These are phyloP conservation scores for Julus scandinavius DNA, from an alignment of 2,888 invertebrate species.

Conservation along the genomic window DNA sequence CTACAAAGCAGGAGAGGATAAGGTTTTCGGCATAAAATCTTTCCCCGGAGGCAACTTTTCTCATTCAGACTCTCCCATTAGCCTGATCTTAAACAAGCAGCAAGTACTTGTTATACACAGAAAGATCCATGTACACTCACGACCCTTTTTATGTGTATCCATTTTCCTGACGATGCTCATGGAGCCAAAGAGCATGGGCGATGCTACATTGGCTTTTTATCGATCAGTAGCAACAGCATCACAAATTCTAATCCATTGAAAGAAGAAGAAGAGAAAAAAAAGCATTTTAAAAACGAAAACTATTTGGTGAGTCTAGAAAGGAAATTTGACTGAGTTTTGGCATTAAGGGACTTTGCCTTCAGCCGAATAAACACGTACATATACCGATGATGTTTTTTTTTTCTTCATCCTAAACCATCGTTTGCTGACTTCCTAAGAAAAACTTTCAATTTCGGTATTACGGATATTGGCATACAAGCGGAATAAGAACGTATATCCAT, in stretches of 20 bases:
- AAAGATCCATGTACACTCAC: conserved; percentile 12
- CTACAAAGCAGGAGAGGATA: conserved; percentile 11
- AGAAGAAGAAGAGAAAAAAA: no score
- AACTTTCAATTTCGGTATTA: no score
- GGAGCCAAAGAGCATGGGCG: background rate
- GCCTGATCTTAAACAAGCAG: conserved; percentile 33
- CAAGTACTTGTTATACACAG: conserved; percentile 26
- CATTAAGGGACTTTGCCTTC: no score
- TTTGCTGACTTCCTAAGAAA: no score
- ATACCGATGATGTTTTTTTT: no score
- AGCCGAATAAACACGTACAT: no score
- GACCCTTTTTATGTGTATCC: conserved; percentile 26
- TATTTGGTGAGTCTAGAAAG: no score
- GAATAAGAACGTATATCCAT: no score
- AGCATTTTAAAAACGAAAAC: no score
- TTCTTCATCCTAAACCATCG: no score
- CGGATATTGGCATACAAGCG: no score
- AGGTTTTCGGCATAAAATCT: background rate
- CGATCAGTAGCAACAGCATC: background rate
- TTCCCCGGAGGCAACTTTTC: conserved; percentile 24
- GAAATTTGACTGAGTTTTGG: no score
- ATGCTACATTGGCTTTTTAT: conserved; percentile 33
- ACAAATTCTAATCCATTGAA: background rate
- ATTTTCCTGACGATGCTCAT: background rate
- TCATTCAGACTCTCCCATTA: conserved; percentile 13